Evolutionary conservation across 2,113 vertebrate genomes (phyloP).

Genomic region (Dendropsophus ebraccatus): DNA sequence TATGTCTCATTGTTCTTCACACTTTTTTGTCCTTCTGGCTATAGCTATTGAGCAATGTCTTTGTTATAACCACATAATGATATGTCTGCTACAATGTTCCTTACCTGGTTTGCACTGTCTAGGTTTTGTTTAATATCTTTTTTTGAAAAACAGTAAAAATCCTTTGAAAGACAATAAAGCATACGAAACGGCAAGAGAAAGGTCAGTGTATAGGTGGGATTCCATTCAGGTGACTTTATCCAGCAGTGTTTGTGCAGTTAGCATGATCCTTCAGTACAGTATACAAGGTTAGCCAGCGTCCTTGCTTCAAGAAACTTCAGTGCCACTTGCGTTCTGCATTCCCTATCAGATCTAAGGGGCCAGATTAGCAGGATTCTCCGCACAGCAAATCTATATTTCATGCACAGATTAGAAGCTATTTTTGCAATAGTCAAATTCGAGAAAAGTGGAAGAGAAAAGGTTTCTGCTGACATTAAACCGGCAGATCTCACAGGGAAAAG

Average conservation of each 20-base stretch:
- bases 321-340: constrained; percentile 7
- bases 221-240: neutral
- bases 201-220: no score
- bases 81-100: no score
- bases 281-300: neutral
- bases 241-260: neutral
- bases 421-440: constrained; percentile 32
- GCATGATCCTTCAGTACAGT: neutral
- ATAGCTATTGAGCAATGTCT: no score
- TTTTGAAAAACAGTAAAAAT: no score
- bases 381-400: constrained; percentile 43
- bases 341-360: constrained; percentile 39
- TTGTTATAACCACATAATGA: no score
- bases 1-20: no score
- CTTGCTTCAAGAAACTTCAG: constrained; percentile 24
- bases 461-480: constrained; percentile 40
- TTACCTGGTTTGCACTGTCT: no score
- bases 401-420: constrained; percentile 54
- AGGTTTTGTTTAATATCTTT: no score
- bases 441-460: constrained; percentile 20
- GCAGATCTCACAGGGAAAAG: constrained; percentile 36
- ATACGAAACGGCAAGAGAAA: no score
- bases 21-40: no score
- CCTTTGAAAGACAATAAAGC: no score
- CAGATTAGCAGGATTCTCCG: constrained; percentile 31